Conservation (phyloP, 2,888 invertebrate genomes). For the Tachina grossa region DNA sequence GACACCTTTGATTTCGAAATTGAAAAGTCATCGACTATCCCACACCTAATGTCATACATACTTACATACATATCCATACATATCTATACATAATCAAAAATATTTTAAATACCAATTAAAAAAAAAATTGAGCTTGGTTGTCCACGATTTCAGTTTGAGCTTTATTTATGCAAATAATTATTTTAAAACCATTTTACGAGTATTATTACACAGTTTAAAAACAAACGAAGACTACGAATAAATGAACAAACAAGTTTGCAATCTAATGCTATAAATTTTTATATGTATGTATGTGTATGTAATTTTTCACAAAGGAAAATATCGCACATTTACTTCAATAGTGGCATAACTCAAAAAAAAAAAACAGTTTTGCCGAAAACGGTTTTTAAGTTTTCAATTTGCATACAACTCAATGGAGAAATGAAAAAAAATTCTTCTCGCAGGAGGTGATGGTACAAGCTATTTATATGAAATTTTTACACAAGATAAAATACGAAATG, state of each 20-base stretch:
- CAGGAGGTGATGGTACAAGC: too few species aligned
- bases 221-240: conserved; percentile 7
- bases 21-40: too few species aligned
- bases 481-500: too few species aligned
- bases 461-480: too few species aligned
- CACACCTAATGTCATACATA: too few species aligned
- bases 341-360: too few species aligned
- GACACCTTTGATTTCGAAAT: too few species aligned
- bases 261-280: conserved; percentile 41
- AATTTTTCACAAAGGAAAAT: conserved; percentile 31
- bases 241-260: conserved; percentile 55
- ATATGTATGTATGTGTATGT: conserved; percentile 4
- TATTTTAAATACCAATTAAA: conserved; percentile 18
- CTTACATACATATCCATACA: neutral
- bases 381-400: too few species aligned
- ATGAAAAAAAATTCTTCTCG: too few species aligned
- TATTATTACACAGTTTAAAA: conserved; percentile 36
- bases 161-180: conserved; percentile 59
- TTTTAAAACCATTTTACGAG: conserved; percentile 41
- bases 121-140: conserved; percentile 24
- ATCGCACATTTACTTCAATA: too few species aligned
- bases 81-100: neutral
- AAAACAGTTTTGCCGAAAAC: too few species aligned
- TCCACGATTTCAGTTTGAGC: conserved; percentile 29
- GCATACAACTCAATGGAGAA: too few species aligned